Evolutionary conservation across 2,797 vertebrate species (phyloP), one percentile per base, ranked within the genome.

Genomic region (Brachymystax lenok): DNA sequence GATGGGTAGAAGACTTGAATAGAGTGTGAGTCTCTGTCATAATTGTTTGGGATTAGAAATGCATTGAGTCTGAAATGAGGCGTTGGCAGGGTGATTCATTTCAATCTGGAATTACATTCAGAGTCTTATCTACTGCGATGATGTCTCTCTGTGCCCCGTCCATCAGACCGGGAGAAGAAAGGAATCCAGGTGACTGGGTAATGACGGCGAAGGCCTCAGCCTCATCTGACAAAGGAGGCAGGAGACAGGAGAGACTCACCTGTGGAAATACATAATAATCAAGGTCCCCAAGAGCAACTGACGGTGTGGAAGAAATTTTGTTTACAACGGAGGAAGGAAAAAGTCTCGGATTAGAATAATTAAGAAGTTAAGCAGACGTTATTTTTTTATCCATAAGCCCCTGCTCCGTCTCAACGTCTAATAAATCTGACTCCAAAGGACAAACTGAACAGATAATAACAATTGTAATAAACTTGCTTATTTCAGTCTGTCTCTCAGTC

Each of bases 61-160:
- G 81, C 80, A 79, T 78, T 80, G 79, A 79, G 79, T 82, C 77
- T 83, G 81, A 86, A 85, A 83, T 68, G 75, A 83, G 76, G 79
- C 73, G 3, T 78, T 76, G 80, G 76, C 74, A 78, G 76, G 83
- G 76, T 80, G 82, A 85, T 88, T 86, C 81, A 84, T 86, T 85
- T 81, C 46, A 77, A 76, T 75, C 79, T 71, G 77, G 78, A 77
- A 74, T 74, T 66, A 24, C 77, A 82, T 79, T 69, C 71, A 70
- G 68, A 77, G 73, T 78, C 76, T 74, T 81, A 80, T 77, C 75
- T 61, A 24, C 54, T 13, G 30, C 35, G n/a, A 33, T 35, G 52
- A 56, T 59, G 68, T 59, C 33, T 77, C 75, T 75, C 30, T 71
- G 75, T 35, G 19, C 71, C 21, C 70, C 13, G 27, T 30, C 74